phyloP scores from a whole-genome alignment of 2,797 vertebrate species.

The Dicrostonyx torquatus region DNA sequence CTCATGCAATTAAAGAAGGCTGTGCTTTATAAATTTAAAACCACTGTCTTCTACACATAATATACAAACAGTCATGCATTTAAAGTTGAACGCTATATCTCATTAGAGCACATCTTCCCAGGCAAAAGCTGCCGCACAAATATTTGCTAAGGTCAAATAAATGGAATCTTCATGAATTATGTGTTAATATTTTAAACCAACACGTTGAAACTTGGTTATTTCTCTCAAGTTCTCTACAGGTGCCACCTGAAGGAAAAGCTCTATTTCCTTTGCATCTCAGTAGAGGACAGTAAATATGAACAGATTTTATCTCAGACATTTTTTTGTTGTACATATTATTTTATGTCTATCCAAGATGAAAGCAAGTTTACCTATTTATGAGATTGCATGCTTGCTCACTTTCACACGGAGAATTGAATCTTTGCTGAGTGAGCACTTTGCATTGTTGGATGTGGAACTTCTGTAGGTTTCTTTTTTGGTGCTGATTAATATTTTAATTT shows the following conservation, averaged over 20 bases:
- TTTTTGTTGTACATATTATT: background rate
- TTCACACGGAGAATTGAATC: background rate
- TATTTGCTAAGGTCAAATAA: constrained; percentile 45
- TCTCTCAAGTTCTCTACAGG: constrained; percentile 27
- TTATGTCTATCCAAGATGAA: background rate
- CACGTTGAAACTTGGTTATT: constrained; percentile 19
- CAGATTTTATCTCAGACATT: background rate
- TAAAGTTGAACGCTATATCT: constrained; percentile 56
- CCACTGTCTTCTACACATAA: constrained; percentile 83
- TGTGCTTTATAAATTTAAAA: constrained; percentile 84
- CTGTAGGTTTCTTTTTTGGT: background rate
- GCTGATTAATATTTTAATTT: background rate
- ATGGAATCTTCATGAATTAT: constrained; percentile 56
- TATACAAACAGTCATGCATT: constrained; percentile 81
- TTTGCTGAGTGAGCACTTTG: background rate
- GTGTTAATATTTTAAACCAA: constrained; percentile 29
- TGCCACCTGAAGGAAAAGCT: background rate
- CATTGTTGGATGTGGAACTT: background rate
- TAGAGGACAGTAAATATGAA: background rate
- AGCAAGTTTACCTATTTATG: background rate
- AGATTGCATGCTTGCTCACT: background rate
- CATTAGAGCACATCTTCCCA: constrained; percentile 9
- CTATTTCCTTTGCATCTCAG: background rate
- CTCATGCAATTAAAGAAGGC: constrained; percentile 70
- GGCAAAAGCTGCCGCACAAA: constrained; percentile 68